Evolutionary conservation across 2,888 invertebrate species (phyloP), one percentile per base, ranked within the genome.

Genomic region (Drosophila maculinotata): DNA sequence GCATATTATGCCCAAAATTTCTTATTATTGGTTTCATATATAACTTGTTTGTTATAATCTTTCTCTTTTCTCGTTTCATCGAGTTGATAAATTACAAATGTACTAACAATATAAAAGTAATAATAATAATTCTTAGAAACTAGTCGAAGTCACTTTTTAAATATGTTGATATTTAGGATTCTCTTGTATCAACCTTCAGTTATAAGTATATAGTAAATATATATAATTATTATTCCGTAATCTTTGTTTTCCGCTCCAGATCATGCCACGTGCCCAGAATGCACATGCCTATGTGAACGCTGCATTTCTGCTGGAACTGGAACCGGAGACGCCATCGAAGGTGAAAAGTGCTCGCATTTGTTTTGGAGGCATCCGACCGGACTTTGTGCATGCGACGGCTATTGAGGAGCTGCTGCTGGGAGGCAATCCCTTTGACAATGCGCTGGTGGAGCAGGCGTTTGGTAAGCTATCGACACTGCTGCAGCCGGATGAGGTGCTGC

Each of bases 231-330:
- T 6, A 2, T 6, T 4, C 7, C 3, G 0, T 1, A 0, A 0
- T 23, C 9, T n/a, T n/a, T n/a, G n/a, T n/a, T 3, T 3, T 14
- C 10, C 1, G 8, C 12, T 4, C 0, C 45, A 89, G 95, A 94
- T 96, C 48, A 95, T 95, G 94, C 95, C 95, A 0, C 92, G 96
- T 63, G 94, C 95, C 0, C 95, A 95, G 91, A 96, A 96, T 80
- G 94, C 96, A 0, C 95, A 96, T 79, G 96, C 96, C 0, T 94
- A 95, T 62, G 94, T 96, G 0, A 96, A 96, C 84, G 95, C 95
- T 10, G 96, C 94, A 0, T 95, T 96, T 77, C 90, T 94, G 6
- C 92, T 95, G 48, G 93, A 94, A 89, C 89, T 95, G 41, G 93
- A 94, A 89, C 89, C 95, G 41, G 89, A 93, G 41, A 30, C 68